Base-by-base conservation (phyloP, 2,113 vertebrate genomes). In the Plestiodon gilberti region DNA sequence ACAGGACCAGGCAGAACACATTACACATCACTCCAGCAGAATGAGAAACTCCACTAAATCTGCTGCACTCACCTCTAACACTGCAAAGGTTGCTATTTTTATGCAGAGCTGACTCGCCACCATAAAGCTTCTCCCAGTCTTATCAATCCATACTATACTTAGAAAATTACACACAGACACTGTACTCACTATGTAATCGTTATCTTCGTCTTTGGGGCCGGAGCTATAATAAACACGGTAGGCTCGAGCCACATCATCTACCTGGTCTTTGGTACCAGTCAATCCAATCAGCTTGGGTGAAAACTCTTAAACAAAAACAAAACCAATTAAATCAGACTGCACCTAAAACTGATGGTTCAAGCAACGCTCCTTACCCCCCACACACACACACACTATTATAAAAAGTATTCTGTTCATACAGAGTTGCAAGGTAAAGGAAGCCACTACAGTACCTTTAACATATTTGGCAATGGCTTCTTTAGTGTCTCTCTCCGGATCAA, bases 191-290 rank as follows among this genome's bases (percentile, higher is more conserved):
- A 99, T 99, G 94, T 99, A 99, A 95, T 99, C 99, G 1, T 96
- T 97, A 90, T 99, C 99, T 71, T 99, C 98, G 3, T 99, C 99
- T 92, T 97, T 99, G n/a, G 99, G 99, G 35, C 99, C 99, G 40
- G 98, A 97, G 0, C 99, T 99, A 92, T 98, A 99, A 90, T 99
- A 99, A 0, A 99, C 99, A 87, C 99, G 95, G 93, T 97, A 99
- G 1, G 98, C 95, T 93, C 97, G 96, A 86, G 99, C 98, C 6
- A 98, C 98, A 43, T 97, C 92, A 62, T 97, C 96, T 0, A 99
- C 89, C 94, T 98, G 96, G 55, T 96, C 95, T 61, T 61, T 82
- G 1, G 95, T 95, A 52, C 99, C 99, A 11, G 98, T 99, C 95
- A 99, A 93, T 73, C 99, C 99, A 0, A 99, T 93, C 91, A 99